Base-by-base conservation (phyloP, 2,888 invertebrate species). In the Lissocephala sabroskyi region DNA sequence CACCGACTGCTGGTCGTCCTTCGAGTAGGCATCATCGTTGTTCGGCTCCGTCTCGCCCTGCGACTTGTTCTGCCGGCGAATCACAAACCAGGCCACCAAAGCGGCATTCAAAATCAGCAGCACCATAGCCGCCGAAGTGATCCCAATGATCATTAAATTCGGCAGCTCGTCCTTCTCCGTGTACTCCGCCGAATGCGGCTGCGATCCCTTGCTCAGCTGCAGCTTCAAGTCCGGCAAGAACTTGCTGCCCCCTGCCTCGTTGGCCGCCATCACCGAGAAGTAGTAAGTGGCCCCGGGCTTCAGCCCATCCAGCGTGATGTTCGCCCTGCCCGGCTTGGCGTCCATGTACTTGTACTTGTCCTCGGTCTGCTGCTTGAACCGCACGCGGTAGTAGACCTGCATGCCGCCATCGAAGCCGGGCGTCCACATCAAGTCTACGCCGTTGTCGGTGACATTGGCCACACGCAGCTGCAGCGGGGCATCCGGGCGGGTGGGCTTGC, bases 91-190 rank as follows among this genome's bases (percentile, higher is more conserved):
- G 9, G 82, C 82, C 2, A 82, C 82, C 16, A 82, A 56, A 1
- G 82, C 82, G 0, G 82, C 82, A 58, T 82, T 82, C 26, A 82
- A 29, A 0, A 82, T 65, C 35, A 82, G 26, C 35, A 82, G 41
- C 1, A 82, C 67, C 82, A 82, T 81, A 1, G 82, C 82, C 0
- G 83, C 82, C 3, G 82, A 82, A 0, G 82, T 82, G 2, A 82
- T 82, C 1, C 82, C 83, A 35, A 82, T 80, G 19, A 82, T 82
- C 64, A 83, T 81, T n/a, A 83, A 78, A 52, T 82, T 82, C 1
- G 82, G 83, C 62, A 82, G 65, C 54, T 82, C 82, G 47, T 79
- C 82, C 48, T 82, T 83, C 39, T 83, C 82, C 13, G 71, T 70
- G n/a, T 80, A 66, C 36, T 82, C 83, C 0, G 79, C 74, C 0